Conservation (phyloP, 2,113 vertebrate genomes). For the Pachypanchax playfairii region DNA sequence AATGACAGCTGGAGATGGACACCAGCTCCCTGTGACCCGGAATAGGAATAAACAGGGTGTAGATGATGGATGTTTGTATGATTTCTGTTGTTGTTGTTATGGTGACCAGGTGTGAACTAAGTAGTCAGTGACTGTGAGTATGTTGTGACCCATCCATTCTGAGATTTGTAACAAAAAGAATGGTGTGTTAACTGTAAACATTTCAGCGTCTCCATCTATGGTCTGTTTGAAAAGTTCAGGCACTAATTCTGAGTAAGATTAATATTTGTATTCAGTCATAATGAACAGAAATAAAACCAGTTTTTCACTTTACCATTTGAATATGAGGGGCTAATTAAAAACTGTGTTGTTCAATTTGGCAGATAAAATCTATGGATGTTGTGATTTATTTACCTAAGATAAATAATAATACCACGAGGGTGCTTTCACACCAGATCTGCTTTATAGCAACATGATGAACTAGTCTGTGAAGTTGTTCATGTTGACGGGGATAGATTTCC, state of each 20-base stretch:
- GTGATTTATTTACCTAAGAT: neutral
- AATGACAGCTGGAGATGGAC: too few relatives aligned
- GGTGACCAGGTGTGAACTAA: conserved; percentile 70
- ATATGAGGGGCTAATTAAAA: neutral
- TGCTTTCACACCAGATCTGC: too few relatives aligned
- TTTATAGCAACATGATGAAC: too few relatives aligned
- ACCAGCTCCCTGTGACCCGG: too few relatives aligned
- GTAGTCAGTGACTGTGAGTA: conserved; percentile 48
- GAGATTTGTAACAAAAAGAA: conserved; percentile 62
- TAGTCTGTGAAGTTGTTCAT: too few relatives aligned
- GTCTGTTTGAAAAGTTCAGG: conserved; percentile 41
- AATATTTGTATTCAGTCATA: neutral
- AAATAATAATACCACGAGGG: too few relatives aligned
- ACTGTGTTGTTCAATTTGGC: neutral
- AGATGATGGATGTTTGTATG: too few relatives aligned
- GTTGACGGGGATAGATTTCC: too few relatives aligned
- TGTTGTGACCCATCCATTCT: conserved; percentile 32
- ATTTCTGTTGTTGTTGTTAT: conserved; percentile 8
- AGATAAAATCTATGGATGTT: neutral
- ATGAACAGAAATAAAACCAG: too few relatives aligned
- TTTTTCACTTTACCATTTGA: too few relatives aligned
- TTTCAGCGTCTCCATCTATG: conserved; percentile 38
- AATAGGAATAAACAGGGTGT: too few relatives aligned
- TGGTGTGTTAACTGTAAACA: conserved; percentile 48
- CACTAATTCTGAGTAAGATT: conserved; percentile 2